Evolutionary conservation across 2,797 vertebrate species (phyloP), one percentile per base, ranked within the genome.

Genomic region (Meriones psammophilus): DNA sequence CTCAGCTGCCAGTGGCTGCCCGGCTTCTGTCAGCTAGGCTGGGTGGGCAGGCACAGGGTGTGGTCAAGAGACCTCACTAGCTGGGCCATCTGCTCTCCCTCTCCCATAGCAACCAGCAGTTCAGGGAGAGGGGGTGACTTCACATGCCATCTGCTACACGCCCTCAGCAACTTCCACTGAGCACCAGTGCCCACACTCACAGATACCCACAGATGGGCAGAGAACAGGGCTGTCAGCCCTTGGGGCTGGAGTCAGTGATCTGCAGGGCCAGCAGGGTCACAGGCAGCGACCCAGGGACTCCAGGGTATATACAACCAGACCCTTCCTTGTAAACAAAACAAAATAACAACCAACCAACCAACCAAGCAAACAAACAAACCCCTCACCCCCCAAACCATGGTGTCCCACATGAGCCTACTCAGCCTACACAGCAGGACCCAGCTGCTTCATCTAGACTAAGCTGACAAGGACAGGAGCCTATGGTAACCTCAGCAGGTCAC

Each of bases 81-180:
- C 73, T n/a, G 5, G 10, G 10, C 97, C 95, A 96, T 97, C 96
- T 98, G 97, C 94, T 95, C 91, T 81, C 5, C 69, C 90, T 96
- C 94, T 97, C 90, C 95, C 95, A 96, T 91, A 89, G 96, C 95
- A 97, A 97, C 97, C 88, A 64, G 93, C 42, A 13, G 30, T 92
- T 36, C 91, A 86, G 93, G 88, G 10, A 15, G 71, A 77, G 66
- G 69, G 30, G 74, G 84, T 30, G 62, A 83, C 74, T 58, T 96
- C 95, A 97, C 83, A 83, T 88, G 92, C 96, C 96, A 96, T 96
- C 96, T 95, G 97, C 95, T 85, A 66, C 58, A 71, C 33, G n/a
- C 50, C 62, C 13, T 10, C 8, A 60, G 73, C 88, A 12, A 9
- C 89, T 92, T 86, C 85, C 6, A 4, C 39, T 17, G 1, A 78